Conservation (phyloP, 2,888 invertebrate genomes). For the Luffia ferchaultella region DNA sequence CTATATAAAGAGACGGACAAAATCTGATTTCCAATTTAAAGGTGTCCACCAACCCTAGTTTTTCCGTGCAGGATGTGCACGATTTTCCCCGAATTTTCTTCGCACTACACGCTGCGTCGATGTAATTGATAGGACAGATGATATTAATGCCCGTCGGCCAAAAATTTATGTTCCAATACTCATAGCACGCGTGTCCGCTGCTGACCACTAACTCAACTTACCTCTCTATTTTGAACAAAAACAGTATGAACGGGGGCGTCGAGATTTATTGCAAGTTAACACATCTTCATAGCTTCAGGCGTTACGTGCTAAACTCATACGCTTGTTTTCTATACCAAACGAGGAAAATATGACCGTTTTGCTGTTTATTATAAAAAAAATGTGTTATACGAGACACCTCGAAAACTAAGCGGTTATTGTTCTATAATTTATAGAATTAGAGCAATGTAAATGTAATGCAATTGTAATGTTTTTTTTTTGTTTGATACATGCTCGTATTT, state of each 20-base stretch:
- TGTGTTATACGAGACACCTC: too few species aligned
- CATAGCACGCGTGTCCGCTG: background rate
- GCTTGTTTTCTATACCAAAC: too few species aligned
- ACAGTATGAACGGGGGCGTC: background rate
- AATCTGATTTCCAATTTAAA: too few species aligned
- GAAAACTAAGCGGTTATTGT: too few species aligned
- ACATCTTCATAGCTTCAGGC: background rate
- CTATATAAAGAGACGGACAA: too few species aligned
- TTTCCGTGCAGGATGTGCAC: background rate
- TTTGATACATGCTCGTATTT: too few species aligned
- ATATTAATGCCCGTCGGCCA: constrained; percentile 45
- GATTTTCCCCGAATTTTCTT: background rate
- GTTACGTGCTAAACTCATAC: background rate
- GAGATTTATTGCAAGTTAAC: background rate
- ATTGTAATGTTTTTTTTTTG: too few species aligned
- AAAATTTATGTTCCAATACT: constrained; percentile 34
- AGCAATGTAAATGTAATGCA: too few species aligned
- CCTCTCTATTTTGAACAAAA: background rate
- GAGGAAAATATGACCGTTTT: too few species aligned
- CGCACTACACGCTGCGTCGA: constrained; percentile 31
- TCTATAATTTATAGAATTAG: too few species aligned
- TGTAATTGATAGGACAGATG: constrained; percentile 55
- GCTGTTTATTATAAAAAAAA: too few species aligned
- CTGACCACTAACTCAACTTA: background rate
- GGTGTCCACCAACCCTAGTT: too few species aligned